phyloP scores from a whole-genome alignment of 2,888 invertebrate genomes.

The Colletes collaris region DNA sequence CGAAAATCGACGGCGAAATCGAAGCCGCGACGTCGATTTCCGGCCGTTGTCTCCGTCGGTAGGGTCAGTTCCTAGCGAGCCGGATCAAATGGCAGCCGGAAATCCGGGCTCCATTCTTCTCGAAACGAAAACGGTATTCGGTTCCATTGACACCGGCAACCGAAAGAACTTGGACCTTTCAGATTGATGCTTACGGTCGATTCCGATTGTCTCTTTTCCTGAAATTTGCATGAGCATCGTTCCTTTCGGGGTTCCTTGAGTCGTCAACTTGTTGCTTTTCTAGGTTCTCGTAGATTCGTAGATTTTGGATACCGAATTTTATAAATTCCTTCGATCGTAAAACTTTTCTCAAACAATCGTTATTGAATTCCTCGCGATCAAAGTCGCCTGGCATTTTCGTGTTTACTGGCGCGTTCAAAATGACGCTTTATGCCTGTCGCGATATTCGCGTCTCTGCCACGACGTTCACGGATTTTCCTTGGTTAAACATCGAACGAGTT shows the following conservation, averaged over 20 bases:
- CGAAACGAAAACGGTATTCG: not conserved
- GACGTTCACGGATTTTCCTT: slow-evolving; percentile 7
- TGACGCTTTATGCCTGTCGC: slow-evolving; percentile 5
- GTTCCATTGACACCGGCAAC: not conserved
- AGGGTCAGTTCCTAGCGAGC: not conserved
- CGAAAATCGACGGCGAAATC: slow-evolving; percentile 22
- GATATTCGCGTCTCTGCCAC: not conserved
- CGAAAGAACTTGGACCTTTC: not conserved
- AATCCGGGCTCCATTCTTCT: slow-evolving; percentile 8
- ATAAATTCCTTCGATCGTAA: too few species aligned
- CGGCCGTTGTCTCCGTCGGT: not conserved
- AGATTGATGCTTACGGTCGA: not conserved
- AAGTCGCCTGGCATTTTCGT: not conserved
- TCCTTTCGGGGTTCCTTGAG: not conserved
- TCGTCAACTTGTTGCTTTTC: not conserved
- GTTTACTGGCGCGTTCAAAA: slow-evolving; percentile 4
- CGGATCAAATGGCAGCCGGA: slow-evolving; percentile 1
- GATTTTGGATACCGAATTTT: too few species aligned
- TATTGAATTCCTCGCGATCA: too few species aligned
- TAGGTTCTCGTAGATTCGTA: too few species aligned
- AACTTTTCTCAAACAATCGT: too few species aligned
- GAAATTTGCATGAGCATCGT: not conserved
- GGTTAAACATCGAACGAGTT: not conserved
- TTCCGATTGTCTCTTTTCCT: not conserved
- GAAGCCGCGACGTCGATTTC: not conserved